phyloP scores from a whole-genome alignment of 2,113 vertebrate genomes.

The Anarrhichthys ocellatus region DNA sequence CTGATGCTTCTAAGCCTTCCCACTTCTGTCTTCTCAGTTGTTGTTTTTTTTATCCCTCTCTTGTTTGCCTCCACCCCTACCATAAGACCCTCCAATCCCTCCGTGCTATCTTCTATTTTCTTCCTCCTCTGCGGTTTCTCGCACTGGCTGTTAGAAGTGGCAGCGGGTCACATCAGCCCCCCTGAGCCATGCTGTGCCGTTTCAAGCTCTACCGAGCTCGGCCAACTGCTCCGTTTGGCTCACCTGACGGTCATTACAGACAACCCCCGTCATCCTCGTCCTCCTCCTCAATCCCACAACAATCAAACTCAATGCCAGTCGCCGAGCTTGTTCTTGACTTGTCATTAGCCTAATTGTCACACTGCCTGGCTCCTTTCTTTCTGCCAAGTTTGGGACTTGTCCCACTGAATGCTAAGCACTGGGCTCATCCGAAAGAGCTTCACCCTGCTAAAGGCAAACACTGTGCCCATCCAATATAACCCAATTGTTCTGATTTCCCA shows the following conservation, averaged over 20 bases:
- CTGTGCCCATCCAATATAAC: constrained; percentile 30
- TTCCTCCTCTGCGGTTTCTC: constrained; percentile 28
- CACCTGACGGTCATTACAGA: constrained; percentile 63
- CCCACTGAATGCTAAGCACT: constrained; percentile 51
- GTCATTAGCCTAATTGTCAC: constrained; percentile 69
- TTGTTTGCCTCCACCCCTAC: constrained; percentile 27
- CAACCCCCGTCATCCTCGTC: constrained; percentile 30
- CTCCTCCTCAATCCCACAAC: constrained; percentile 39
- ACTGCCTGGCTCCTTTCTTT: constrained; percentile 44
- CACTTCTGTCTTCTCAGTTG: constrained; percentile 31
- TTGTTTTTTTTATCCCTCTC: constrained; percentile 33
- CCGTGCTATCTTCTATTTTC: background rate
- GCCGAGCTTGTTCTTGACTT: constrained; percentile 27
- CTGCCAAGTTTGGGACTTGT: constrained; percentile 47
- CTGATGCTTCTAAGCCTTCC: constrained; percentile 38
- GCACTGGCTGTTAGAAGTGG: constrained; percentile 42
- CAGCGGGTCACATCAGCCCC: constrained; percentile 65
- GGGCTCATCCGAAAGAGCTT: constrained; percentile 42
- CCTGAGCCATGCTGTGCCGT: constrained; percentile 40
- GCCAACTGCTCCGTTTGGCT: constrained; percentile 74
- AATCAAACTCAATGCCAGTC: constrained; percentile 49
- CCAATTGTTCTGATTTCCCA: constrained; percentile 47
- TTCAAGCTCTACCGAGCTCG: constrained; percentile 31
- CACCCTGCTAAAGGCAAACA: constrained; percentile 28
- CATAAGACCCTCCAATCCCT: constrained; percentile 33